Evolutionary conservation across 2,888 invertebrate species (phyloP).

Genomic region (Cylindroiulus punctatus): DNA sequence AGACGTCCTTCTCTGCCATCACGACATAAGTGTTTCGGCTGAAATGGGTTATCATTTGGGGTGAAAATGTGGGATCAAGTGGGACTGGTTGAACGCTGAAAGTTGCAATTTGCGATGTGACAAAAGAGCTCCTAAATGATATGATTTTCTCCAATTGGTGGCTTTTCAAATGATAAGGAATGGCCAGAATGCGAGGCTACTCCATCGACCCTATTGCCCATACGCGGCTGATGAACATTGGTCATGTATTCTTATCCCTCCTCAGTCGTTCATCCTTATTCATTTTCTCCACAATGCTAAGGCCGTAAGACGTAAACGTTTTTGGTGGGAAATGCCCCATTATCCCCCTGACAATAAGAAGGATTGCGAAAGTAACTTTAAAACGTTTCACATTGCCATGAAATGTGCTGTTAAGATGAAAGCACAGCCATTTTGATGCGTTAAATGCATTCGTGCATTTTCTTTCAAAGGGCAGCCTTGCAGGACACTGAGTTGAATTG

Average conservation of each 20-base stretch:
- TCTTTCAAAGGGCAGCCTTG: too few species aligned
- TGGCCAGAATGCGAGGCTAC: constrained; percentile 13
- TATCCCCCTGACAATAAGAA: neutral
- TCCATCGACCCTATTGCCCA: constrained; percentile 5
- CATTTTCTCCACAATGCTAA: constrained; percentile 35
- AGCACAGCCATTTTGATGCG: neutral
- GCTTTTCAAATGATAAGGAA: constrained; percentile 16
- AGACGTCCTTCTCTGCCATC: neutral
- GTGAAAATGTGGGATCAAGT: neutral
- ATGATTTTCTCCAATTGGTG: constrained; percentile 12
- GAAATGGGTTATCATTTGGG: neutral
- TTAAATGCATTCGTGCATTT: too few species aligned
- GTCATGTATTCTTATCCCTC: neutral
- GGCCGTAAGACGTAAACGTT: constrained; percentile 20
- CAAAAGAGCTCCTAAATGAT: neutral
- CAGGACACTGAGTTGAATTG: too few species aligned
- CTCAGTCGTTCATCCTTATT: neutral
- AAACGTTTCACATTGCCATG: neutral
- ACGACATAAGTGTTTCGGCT: neutral
- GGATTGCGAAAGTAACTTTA: neutral
- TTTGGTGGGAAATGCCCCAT: constrained; percentile 43
- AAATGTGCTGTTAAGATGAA: neutral
- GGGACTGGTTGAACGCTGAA: neutral
- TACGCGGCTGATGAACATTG: constrained; percentile 8
- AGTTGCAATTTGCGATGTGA: constrained; percentile 24